Conservation (phyloP, 2,113 vertebrate species). For the Aphyosemion australe region DNA sequence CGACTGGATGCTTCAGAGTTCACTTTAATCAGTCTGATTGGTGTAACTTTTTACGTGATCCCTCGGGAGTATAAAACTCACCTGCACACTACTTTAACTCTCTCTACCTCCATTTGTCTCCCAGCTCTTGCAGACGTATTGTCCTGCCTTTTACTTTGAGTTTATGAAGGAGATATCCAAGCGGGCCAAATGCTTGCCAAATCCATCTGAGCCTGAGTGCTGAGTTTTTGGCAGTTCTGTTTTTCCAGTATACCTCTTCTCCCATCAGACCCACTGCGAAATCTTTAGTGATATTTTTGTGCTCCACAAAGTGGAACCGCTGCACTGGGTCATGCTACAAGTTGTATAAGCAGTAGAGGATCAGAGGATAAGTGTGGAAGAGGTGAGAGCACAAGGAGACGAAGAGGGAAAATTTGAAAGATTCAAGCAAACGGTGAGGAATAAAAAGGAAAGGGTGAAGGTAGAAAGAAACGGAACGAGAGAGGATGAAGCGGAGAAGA, state of each 20-base stretch:
- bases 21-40: conserved; percentile 16
- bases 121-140: conserved; percentile 17
- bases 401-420: conserved; percentile 1
- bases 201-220: conserved; percentile 46
- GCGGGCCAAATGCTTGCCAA: conserved; percentile 54
- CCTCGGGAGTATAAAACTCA: conserved; percentile 29
- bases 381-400: background rate
- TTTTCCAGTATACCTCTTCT: conserved; percentile 67
- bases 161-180: conserved; percentile 71
- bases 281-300: conserved; percentile 69
- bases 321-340: conserved; percentile 64
- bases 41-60: conserved; percentile 23
- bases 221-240: conserved; percentile 59
- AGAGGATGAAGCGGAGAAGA: conserved; percentile 37
- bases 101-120: conserved; percentile 38
- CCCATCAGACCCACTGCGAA: conserved; percentile 64
- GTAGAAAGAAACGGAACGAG: conserved; percentile 12
- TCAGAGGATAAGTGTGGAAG: conserved; percentile 16
- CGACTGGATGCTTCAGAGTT: background rate
- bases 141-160: conserved; percentile 58
- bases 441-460: conserved; percentile 17
- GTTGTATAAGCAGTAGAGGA: conserved; percentile 63
- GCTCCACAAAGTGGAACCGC: conserved; percentile 65
- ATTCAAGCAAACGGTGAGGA: conserved; percentile 46
- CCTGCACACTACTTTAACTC: conserved; percentile 11